A percentile compares a stretch with the other conserved stretches of the same genome.
phyloP scores from a whole-genome alignment of 2,888 invertebrate genomes.

The Stomorhina lunata region DNA sequence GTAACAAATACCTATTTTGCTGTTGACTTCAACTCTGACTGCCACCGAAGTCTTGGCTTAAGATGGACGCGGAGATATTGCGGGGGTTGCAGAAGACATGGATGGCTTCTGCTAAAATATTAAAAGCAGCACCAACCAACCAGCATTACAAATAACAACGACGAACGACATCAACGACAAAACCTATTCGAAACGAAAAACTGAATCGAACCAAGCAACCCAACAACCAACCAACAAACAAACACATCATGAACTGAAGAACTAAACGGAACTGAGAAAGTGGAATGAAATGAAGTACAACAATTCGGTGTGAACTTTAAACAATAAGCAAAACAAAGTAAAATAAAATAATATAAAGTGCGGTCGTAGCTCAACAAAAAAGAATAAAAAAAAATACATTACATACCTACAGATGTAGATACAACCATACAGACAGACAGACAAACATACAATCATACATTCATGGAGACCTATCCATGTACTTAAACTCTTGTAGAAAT shows the following conservation, averaged over 20 bases:
- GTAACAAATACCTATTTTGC: constrained; percentile 33
- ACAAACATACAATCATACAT: not conserved
- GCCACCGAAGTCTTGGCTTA: not conserved
- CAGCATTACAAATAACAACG: constrained; percentile 22
- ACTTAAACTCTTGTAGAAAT: constrained; percentile 23
- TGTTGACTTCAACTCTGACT: constrained; percentile 30
- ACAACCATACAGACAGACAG: not conserved
- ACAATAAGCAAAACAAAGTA: constrained; percentile 64
- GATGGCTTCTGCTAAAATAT: constrained; percentile 43
- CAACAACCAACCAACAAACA: too few species aligned
- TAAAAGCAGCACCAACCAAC: constrained; percentile 30
- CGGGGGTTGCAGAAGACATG: constrained; percentile 29
- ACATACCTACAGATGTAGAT: too few species aligned
- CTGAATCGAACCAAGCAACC: constrained; percentile 39
- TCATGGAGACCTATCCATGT: not conserved
- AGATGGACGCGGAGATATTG: not conserved
- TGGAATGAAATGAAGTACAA: constrained; percentile 63
- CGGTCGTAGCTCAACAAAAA: constrained; percentile 57
- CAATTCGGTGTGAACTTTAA: constrained; percentile 67
- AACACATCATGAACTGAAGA: constrained; percentile 26
- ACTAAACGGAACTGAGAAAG: constrained; percentile 49
- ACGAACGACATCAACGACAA: not conserved
- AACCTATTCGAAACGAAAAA: constrained; percentile 24
- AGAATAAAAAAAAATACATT: constrained; percentile 31
- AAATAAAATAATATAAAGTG: constrained; percentile 48